Percentiles rank a stretch among this genome's conserved stretches.
These are phyloP conservation scores for Physeter macrocephalus DNA, from an alignment of 2,113 vertebrate species.

Conservation along the genomic window DNA sequence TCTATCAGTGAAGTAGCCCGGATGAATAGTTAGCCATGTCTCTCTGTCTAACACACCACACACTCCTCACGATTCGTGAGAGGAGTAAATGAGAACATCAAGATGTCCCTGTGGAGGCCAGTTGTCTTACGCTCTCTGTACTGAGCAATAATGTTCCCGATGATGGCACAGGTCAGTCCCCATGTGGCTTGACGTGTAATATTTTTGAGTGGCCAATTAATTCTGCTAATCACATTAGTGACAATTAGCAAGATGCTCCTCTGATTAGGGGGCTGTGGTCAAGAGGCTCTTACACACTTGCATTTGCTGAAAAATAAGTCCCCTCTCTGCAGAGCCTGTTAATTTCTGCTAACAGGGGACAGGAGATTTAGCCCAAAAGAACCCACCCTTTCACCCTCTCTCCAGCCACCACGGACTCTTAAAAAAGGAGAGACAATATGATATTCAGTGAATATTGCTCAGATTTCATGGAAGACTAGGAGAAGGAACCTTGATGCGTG, in stretches of 20 bases:
- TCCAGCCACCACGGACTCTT: neutral
- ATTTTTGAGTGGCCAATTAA: slow-evolving; percentile 66
- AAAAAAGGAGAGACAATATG: neutral
- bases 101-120: neutral
- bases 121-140: neutral
- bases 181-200: slow-evolving; percentile 34
- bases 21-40: neutral
- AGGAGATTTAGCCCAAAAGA: slow-evolving; percentile 2
- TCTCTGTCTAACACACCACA: neutral
- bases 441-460: neutral
- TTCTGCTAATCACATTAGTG: slow-evolving; percentile 59
- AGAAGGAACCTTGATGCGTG: neutral
- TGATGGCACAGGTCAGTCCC: neutral
- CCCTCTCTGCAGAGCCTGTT: neutral
- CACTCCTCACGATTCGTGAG: neutral
- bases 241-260: slow-evolving; percentile 52
- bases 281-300: slow-evolving; percentile 37
- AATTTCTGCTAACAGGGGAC: neutral
- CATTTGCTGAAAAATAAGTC: slow-evolving; percentile 56
- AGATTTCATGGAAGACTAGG: neutral
- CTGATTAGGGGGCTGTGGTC: slow-evolving; percentile 53
- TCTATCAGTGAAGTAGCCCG: neutral
- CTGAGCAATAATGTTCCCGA: neutral
- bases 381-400: neutral
- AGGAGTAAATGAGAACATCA: neutral